Evolutionary conservation across 64 coral and sea anemone species (phyloP), one percentile per base, ranked within the genome.

Genomic region (Montipora foliosa): DNA sequence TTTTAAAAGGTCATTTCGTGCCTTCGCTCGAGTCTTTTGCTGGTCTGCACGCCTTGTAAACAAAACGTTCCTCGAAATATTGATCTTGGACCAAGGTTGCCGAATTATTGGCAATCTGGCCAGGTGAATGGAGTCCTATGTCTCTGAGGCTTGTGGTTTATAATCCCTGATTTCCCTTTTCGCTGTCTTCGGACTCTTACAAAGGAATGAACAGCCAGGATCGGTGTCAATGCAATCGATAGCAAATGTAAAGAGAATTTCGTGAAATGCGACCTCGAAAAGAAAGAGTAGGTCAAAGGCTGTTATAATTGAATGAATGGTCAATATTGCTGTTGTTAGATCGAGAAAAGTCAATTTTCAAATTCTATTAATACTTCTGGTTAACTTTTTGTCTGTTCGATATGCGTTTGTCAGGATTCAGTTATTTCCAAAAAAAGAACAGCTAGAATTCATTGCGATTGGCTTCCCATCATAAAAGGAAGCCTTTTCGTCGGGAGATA

Each of bases 121-220:
- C 12, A 10, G 87, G 57, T 89, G 49, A 89, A 78, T 76, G 74
- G 70, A 75, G 57, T 58, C 49, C 51, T 7, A 89, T 49, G 10
- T 76, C 57, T 62, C 67, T 76, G 59, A 73, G 87, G 21, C 61
- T 89, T 89, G 74, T 89, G 87, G 87, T 89, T 79, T 86, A 44
- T 86, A 86, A 86, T 5, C 64, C 82, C 66, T 72, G 82, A 77
- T 89, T 74, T n/a, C 13, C 7, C 72, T 89, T 75, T 29, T 89
- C 4, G 87, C 71, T 64, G 61, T n/a, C 50, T 61, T 22, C 7
- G 2, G 8, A 59, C 16, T n/a, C 25, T 5, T 57, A 11, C 11
- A 6, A 57, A 57, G 53, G 11, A 57, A 57, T 57, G 53, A 37
- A 37, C 37, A 37, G 37, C 37, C 37, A 37, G 37, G 37, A 37